Base-by-base conservation (phyloP, 2,888 invertebrate genomes). In the Andrena praecox region DNA sequence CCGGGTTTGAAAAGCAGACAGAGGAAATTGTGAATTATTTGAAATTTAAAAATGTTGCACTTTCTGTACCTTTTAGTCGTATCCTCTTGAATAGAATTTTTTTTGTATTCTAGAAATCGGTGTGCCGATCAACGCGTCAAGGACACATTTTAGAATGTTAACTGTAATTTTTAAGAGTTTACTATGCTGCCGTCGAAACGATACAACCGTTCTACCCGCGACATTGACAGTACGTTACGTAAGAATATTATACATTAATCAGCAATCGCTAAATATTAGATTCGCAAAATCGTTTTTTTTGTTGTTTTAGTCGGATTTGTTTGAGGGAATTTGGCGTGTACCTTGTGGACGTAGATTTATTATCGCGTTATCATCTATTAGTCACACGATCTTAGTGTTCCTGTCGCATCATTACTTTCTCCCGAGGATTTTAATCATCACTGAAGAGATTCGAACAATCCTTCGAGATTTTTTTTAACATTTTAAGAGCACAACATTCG, bases 161-260 rank as follows among this genome's bases (percentile, higher is more conserved):
- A 62, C 68, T 64, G 73, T 73, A 67, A 80, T 80, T 80, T 69
- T 80, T 68, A 80, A 80, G 80, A 80, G 72, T 80, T 73, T 70
- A 72, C 62, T 56, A 69, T 54, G 54, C 56, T 59, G 42, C 16
- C 54, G 62, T 70, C 54, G 71, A 70, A 69, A 78, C 63, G 71
- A 42, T 69, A 62, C 83, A 75, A 70, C 66, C 66, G 52, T 76
- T 74, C 27, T 12, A 20, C 50, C 33, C 20, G 48, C 70, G 33
- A 70, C 68, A 70, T 72, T 79, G 67, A 62, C 24, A 52, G 66
- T 79, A 66, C 69, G 42, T 84, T 86, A 64, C 54, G 71, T 50
- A 66, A 77, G 35, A 68, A 80, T 71, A 48, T 78, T 79, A 69
- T 33, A 56, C 48, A 20, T 66, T 70, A 68, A 79, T 80, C 71